Conservation (phyloP, 2,797 vertebrate species). For the Typhlichthys subterraneus region DNA sequence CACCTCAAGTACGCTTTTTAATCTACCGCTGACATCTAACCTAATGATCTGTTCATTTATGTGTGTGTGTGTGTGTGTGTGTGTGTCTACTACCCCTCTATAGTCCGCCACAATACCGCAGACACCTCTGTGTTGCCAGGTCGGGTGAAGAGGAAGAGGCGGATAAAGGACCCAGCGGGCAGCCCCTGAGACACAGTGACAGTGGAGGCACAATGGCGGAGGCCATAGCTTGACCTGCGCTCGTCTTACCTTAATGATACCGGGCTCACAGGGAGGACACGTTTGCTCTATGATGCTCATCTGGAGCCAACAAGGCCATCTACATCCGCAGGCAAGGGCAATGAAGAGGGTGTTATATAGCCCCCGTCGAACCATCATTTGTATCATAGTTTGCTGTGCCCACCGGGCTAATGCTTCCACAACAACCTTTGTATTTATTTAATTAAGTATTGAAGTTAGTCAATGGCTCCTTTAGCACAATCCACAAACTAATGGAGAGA, state of each 20-base stretch:
- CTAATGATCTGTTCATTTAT: conserved; percentile 47
- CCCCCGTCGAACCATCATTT: background rate
- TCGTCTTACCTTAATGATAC: conserved; percentile 40
- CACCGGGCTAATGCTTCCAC: conserved; percentile 16
- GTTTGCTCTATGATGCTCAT: conserved; percentile 23
- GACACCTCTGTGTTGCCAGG: conserved; percentile 75
- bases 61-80: conserved; percentile 40
- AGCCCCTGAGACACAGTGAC: conserved; percentile 77
- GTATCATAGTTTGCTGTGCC: conserved; percentile 6
- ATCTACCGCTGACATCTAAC: background rate
- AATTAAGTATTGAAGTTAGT: conserved; percentile 30
- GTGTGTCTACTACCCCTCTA: conserved; percentile 39
- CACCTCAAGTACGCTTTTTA: background rate
- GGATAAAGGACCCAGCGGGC: conserved; percentile 53
- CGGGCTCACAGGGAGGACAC: conserved; percentile 44
- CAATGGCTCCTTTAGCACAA: conserved; percentile 14
- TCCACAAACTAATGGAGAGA: conserved; percentile 41
- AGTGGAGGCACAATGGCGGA: conserved; percentile 77
- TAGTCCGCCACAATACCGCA: conserved; percentile 83
- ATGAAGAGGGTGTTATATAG: conserved; percentile 11
- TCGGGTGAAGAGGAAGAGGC: conserved; percentile 81
- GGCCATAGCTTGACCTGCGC: conserved; percentile 73
- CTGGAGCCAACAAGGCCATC: conserved; percentile 10
- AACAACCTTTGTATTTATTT: conserved; percentile 22
- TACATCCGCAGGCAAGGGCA: conserved; percentile 28